Evolutionary conservation across 2,888 invertebrate species (phyloP).

Genomic region (Nomada fucata): DNA sequence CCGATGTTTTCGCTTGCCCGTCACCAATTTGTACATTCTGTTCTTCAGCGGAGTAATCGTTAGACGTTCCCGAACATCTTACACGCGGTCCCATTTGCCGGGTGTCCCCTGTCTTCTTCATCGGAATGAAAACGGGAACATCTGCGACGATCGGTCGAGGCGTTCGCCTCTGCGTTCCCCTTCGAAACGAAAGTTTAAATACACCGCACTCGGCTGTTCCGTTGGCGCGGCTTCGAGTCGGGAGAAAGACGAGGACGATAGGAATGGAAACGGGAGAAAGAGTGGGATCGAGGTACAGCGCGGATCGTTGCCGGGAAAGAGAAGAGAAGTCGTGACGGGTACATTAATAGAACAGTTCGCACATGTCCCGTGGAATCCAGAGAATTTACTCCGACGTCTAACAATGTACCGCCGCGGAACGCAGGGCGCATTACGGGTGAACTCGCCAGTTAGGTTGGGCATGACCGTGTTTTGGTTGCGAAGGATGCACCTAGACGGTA

Average conservation of each 20-base stretch:
- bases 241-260: slow-evolving; percentile 23
- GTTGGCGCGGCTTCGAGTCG: slow-evolving; percentile 11
- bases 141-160: slow-evolving; percentile 43
- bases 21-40: slow-evolving; percentile 30
- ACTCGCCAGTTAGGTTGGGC: neutral
- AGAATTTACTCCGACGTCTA: slow-evolving; percentile 67
- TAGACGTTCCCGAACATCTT: slow-evolving; percentile 22
- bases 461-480: slow-evolving; percentile 40
- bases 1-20: slow-evolving; percentile 5
- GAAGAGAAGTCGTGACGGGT: slow-evolving; percentile 65
- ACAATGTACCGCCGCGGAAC: slow-evolving; percentile 64
- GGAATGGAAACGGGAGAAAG: slow-evolving; percentile 36
- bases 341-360: slow-evolving; percentile 77
- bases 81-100: slow-evolving; percentile 59
- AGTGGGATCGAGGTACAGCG: slow-evolving; percentile 37
- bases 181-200: slow-evolving; percentile 65
- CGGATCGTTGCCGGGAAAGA: slow-evolving; percentile 28
- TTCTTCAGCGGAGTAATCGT: neutral
- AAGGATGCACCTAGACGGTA: slow-evolving; percentile 12
- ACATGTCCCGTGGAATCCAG: slow-evolving; percentile 71
- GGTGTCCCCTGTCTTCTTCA: slow-evolving; percentile 59
- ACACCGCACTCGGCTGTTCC: slow-evolving; percentile 47
- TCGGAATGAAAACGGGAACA: slow-evolving; percentile 56
- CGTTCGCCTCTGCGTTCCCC: slow-evolving; percentile 58
- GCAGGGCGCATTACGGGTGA: slow-evolving; percentile 41